A percentile compares a stretch with the other conserved stretches of the same genome.
These are phyloP conservation scores for Psittacara wagleri DNA, from an alignment of 2,113 vertebrate species.

Conservation along the genomic window DNA sequence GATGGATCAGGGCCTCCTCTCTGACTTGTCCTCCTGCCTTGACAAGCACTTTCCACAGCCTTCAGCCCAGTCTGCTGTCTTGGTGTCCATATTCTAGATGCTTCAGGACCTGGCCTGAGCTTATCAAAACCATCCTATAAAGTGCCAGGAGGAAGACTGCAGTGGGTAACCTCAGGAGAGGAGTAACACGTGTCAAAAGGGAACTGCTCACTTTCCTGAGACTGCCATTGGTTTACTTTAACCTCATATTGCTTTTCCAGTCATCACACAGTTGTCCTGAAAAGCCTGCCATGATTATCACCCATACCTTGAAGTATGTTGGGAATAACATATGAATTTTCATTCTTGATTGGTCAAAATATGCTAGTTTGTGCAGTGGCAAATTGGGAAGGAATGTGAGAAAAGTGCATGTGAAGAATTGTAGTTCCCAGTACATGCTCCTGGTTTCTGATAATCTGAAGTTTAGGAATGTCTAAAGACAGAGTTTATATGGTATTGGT, in stretches of 20 bases:
- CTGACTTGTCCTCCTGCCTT: background rate
- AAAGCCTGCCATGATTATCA: background rate
- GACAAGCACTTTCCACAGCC: background rate
- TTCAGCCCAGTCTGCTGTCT: background rate
- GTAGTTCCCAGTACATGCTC: background rate
- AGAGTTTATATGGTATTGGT: background rate
- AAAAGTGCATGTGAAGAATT: background rate
- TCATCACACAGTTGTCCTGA: background rate
- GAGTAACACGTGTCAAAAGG: background rate
- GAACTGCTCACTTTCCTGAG: background rate
- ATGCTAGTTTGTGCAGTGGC: background rate
- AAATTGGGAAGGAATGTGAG: background rate
- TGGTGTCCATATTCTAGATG: background rate
- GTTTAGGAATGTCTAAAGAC: background rate
- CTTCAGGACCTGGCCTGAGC: background rate
- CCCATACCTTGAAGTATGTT: background rate
- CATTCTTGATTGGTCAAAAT: background rate
- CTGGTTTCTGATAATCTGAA: background rate
- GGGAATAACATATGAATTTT: background rate
- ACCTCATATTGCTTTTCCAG: background rate
- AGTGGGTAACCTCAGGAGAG: background rate
- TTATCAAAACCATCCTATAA: background rate
- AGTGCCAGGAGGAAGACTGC: background rate
- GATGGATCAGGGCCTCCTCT: background rate
- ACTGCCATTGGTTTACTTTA: background rate